phyloP scores from a whole-genome alignment of 2,797 vertebrate species.

The Falco naumanni region DNA sequence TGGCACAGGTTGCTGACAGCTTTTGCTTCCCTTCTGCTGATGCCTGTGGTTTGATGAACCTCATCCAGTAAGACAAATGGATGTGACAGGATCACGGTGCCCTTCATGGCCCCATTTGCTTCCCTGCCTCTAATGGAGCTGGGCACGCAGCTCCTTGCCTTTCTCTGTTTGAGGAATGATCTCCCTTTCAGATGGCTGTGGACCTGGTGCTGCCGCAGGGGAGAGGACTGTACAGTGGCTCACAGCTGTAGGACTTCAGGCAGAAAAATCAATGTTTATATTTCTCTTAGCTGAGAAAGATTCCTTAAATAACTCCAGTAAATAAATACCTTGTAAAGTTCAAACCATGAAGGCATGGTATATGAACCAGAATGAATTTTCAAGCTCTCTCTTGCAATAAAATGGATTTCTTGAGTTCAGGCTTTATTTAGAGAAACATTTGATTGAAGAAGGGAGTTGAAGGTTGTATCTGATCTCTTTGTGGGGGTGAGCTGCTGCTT shows the following conservation, averaged over 20 bases:
- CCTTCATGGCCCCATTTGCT: background rate
- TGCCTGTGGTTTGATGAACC: background rate
- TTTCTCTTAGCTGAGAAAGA: conserved; percentile 19
- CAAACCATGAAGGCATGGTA: background rate
- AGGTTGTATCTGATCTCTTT: background rate
- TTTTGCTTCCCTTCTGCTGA: background rate
- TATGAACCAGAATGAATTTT: conserved; percentile 15
- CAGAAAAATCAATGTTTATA: conserved; percentile 56
- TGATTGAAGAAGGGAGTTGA: conserved; percentile 2
- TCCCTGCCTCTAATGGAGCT: background rate
- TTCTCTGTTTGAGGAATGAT: background rate
- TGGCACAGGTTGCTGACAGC: background rate
- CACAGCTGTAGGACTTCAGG: conserved; percentile 10
- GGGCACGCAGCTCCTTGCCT: background rate
- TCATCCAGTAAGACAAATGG: background rate
- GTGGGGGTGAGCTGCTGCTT: background rate
- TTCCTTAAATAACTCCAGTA: conserved; percentile 5
- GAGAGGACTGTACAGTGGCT: background rate
- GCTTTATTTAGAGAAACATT: background rate
- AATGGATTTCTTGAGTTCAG: conserved; percentile 17
- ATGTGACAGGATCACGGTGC: background rate
- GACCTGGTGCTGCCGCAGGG: background rate
- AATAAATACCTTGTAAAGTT: conserved; percentile 38
- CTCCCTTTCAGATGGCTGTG: background rate
- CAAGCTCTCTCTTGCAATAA: background rate